Percentiles rank a stretch among this genome's conserved stretches.
These are phyloP conservation scores for Drosophila erecta DNA, from an alignment of 1,140 invertebrate genomes.

Conservation along the genomic window DNA sequence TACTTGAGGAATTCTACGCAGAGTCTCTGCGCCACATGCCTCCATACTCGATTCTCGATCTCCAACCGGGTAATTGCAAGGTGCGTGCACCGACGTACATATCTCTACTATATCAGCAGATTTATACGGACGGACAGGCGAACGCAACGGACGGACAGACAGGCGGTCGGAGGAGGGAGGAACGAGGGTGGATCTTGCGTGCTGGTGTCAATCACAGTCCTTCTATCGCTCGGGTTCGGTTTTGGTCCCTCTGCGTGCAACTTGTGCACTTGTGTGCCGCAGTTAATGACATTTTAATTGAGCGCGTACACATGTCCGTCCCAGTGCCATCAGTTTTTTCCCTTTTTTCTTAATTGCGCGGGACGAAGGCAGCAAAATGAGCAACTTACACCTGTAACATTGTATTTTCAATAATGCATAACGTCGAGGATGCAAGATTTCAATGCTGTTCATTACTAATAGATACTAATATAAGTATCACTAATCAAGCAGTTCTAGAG, in stretches of 20 bases:
- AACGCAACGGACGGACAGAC: neutral
- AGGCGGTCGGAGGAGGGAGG: neutral
- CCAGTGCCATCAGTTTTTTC: constrained; percentile 71
- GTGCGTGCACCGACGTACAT: constrained; percentile 19
- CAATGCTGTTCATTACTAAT: too few relatives aligned
- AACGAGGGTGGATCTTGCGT: constrained; percentile 56
- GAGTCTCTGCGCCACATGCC: constrained; percentile 1
- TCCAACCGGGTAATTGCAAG: constrained; percentile 32
- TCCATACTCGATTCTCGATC: neutral
- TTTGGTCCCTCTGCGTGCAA: constrained; percentile 7
- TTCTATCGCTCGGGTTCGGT: constrained; percentile 13
- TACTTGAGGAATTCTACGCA: neutral
- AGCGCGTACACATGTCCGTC: constrained; percentile 75
- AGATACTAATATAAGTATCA: too few relatives aligned
- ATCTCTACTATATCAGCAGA: constrained; percentile 6
- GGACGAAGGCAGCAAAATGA: neutral
- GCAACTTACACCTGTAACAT: neutral
- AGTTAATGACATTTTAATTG: constrained; percentile 83
- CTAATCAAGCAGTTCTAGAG: too few relatives aligned
- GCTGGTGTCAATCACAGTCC: constrained; percentile 71
- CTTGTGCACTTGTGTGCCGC: constrained; percentile 8
- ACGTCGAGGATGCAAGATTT: too few relatives aligned
- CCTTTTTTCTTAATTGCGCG: constrained; percentile 25
- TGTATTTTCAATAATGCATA: neutral
- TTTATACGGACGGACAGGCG: neutral